These are phyloP conservation scores for Morone saxatilis DNA, from an alignment of 2,113 vertebrate species.

Conservation along the genomic window DNA sequence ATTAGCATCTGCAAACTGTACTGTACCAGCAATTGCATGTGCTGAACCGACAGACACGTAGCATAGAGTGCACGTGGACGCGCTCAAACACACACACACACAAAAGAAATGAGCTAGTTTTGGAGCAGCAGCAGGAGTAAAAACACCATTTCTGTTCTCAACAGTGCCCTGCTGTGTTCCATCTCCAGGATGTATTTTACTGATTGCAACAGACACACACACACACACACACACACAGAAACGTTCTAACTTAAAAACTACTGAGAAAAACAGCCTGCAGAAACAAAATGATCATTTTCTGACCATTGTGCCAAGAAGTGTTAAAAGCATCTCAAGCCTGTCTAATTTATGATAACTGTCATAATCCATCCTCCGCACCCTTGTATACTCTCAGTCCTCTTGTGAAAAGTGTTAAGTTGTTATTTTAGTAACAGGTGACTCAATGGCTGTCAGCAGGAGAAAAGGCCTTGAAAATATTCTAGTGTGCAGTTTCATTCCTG, in stretches of 20 bases:
- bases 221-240: neutral
- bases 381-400: no score
- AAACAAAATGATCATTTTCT: conserved; percentile 7
- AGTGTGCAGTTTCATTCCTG: neutral
- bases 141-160: conserved; percentile 56
- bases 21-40: neutral
- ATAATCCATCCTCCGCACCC: neutral
- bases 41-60: neutral
- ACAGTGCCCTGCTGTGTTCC: conserved; percentile 52
- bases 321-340: conserved; percentile 26
- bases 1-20: neutral
- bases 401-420: neutral
- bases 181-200: conserved; percentile 51
- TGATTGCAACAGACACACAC: conserved; percentile 37
- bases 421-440: neutral
- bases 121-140: conserved; percentile 55
- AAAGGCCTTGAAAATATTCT: neutral
- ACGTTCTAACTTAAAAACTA: conserved; percentile 21
- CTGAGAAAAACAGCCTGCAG: conserved; percentile 17
- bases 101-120: conserved; percentile 19
- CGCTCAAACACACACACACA: neutral
- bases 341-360: neutral
- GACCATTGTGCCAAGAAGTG: neutral
- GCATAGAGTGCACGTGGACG: no score
- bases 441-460: neutral